Evolutionary conservation across 2,888 invertebrate genomes (phyloP).

Genomic region (Hydrotaea cyrtoneurina): DNA sequence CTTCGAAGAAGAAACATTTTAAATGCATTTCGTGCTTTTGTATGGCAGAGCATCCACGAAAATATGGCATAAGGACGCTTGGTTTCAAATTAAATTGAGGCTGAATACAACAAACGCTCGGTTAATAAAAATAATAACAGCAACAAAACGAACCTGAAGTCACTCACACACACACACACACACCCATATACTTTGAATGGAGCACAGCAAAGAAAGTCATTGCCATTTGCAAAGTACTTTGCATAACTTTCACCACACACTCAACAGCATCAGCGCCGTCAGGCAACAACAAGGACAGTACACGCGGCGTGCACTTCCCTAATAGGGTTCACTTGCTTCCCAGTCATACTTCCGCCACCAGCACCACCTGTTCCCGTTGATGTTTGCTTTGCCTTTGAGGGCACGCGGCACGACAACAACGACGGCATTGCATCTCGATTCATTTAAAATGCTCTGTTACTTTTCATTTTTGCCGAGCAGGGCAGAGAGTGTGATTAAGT

Average conservation of each 20-base stretch:
- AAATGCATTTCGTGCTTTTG: constrained; percentile 39
- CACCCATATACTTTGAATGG: not conserved
- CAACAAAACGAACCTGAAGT: not conserved
- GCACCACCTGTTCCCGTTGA: not conserved
- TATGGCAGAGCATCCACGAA: not conserved
- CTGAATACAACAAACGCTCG: constrained; percentile 40
- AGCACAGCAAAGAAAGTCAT: constrained; percentile 14
- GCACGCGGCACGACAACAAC: not conserved
- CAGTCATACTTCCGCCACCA: not conserved
- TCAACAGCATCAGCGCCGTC: too few relatives aligned
- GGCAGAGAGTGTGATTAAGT: constrained; percentile 43
- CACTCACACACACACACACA: not conserved
- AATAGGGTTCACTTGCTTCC: not conserved
- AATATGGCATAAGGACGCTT: constrained; percentile 9
- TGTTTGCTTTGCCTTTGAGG: not conserved
- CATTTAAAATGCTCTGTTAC: constrained; percentile 54
- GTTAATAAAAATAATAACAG: constrained; percentile 1
- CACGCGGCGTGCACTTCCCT: not conserved
- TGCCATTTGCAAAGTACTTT: constrained; percentile 46
- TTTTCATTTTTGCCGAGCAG: constrained; percentile 46
- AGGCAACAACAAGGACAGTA: not conserved
- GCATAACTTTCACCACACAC: constrained; percentile 4
- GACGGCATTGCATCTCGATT: not conserved
- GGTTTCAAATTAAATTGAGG: constrained; percentile 42
- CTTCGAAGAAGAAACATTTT: constrained; percentile 44